These are phyloP conservation scores for Mamestra configurata DNA, from an alignment of 1,140 invertebrate species.

Conservation along the genomic window DNA sequence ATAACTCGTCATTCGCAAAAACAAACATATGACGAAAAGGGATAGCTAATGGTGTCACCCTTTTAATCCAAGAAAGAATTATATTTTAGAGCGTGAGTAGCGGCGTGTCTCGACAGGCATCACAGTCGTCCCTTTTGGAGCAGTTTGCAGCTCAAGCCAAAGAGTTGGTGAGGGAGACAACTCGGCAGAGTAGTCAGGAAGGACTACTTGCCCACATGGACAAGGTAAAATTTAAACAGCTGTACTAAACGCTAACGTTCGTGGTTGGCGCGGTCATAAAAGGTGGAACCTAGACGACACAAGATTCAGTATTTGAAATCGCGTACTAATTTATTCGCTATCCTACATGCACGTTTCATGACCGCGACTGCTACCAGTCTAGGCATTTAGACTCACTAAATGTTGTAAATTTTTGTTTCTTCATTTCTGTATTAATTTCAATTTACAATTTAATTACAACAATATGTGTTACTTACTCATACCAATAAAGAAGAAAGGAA, in stretches of 20 bases:
- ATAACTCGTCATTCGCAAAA: no score
- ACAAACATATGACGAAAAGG: no score
- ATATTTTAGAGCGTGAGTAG: constrained; percentile 73
- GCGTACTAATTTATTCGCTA: not conserved
- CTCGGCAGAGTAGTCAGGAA: constrained; percentile 96
- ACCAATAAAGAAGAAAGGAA: constrained; percentile 91
- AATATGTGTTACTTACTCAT: constrained; percentile 75
- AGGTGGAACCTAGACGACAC: not conserved
- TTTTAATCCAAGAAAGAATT: not conserved
- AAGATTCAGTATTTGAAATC: not conserved
- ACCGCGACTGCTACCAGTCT: not conserved
- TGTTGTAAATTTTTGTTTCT: constrained; percentile 2
- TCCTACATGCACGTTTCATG: not conserved
- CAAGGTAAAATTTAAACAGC: constrained; percentile 89
- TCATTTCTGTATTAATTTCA: not conserved
- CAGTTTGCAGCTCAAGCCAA: constrained; percentile 95
- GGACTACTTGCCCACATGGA: constrained; percentile 96
- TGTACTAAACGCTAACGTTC: not conserved
- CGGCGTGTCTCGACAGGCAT: constrained; percentile 91
- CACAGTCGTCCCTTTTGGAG: constrained; percentile 94
- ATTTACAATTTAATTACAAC: constrained; percentile 63
- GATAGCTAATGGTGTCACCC: no score
- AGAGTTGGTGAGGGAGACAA: constrained; percentile 94
- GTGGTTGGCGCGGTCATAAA: not conserved
- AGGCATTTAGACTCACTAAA: not conserved